phyloP scores from a whole-genome alignment of 2,888 invertebrate species.

The Pollenia griseotomentosa region DNA sequence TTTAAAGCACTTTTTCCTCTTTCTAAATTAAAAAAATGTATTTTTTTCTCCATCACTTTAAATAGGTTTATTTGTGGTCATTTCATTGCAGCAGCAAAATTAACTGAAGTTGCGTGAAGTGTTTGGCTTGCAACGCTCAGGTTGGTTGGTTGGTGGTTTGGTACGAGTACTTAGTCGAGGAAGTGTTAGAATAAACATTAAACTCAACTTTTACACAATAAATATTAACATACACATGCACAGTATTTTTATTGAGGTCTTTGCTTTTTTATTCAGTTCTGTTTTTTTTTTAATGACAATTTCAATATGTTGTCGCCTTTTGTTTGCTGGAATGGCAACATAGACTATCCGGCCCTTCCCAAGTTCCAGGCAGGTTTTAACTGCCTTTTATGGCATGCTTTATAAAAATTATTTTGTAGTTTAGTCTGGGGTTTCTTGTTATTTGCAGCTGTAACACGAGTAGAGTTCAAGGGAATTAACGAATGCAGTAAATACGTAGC shows the following conservation, averaged over 20 bases:
- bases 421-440: slow-evolving; percentile 1
- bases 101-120: slow-evolving; percentile 7
- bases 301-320: slow-evolving; percentile 50
- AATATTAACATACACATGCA: slow-evolving; percentile 40
- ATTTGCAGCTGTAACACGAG: slow-evolving; percentile 57
- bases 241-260: slow-evolving; percentile 37
- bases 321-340: slow-evolving; percentile 15
- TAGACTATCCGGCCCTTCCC: neutral
- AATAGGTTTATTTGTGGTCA: slow-evolving; percentile 44
- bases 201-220: neutral
- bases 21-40: neutral
- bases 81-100: slow-evolving; percentile 12
- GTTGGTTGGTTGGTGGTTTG: too few relatives aligned
- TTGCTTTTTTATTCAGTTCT: slow-evolving; percentile 53
- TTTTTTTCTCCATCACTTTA: slow-evolving; percentile 36
- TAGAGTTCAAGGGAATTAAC: slow-evolving; percentile 69
- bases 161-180: neutral
- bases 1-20: neutral
- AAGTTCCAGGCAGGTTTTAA: neutral
- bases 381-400: neutral
- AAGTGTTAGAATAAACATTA: slow-evolving; percentile 48
- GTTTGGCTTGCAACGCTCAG: neutral
- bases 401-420: neutral
- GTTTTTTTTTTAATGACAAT: slow-evolving; percentile 51
- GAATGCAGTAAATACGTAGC: slow-evolving; percentile 36